A percentile compares a stretch with the other conserved stretches of the same genome.
phyloP scores from a whole-genome alignment of 1,140 invertebrate species.

The Apis laboriosa region DNA sequence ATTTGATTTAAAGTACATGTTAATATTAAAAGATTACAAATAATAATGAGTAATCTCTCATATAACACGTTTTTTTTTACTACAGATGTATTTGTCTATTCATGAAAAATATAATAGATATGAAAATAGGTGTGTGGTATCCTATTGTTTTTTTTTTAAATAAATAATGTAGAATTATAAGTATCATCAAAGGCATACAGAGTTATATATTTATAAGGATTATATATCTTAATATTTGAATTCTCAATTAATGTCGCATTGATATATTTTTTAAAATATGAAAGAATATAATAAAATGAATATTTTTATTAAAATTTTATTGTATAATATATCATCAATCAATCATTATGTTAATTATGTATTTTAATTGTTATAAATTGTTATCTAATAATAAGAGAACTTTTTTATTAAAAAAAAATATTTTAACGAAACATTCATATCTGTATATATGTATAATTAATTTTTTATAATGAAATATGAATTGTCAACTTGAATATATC shows the following conservation, averaged over 20 bases:
- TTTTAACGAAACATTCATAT: neutral
- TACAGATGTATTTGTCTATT: constrained; percentile 5
- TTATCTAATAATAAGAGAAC: neutral
- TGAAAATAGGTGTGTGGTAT: constrained; percentile 25
- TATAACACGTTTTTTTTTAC: neutral
- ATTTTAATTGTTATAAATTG: neutral
- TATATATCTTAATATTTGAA: neutral
- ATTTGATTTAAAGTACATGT: neutral
- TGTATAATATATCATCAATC: neutral
- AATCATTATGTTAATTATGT: neutral
- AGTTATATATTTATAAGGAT: constrained; percentile 5
- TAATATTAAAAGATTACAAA: constrained; percentile 29
- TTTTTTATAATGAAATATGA: neutral
- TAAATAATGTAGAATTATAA: constrained; percentile 21
- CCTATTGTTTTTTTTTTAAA: constrained; percentile 21
- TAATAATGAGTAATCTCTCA: neutral
- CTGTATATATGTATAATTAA: neutral
- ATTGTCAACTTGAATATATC: neutral
- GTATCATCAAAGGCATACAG: constrained; percentile 15
- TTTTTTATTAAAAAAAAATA: neutral
- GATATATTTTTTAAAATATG: constrained; percentile 9
- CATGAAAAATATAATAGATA: constrained; percentile 32
- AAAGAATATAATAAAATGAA: neutral
- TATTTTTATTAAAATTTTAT: neutral
- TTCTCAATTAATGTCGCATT: neutral